A percentile compares a stretch with the other conserved stretches of the same genome.
Evolutionary conservation across 2,888 invertebrate genomes (phyloP).

Genomic region (Candidula unifasciata): DNA sequence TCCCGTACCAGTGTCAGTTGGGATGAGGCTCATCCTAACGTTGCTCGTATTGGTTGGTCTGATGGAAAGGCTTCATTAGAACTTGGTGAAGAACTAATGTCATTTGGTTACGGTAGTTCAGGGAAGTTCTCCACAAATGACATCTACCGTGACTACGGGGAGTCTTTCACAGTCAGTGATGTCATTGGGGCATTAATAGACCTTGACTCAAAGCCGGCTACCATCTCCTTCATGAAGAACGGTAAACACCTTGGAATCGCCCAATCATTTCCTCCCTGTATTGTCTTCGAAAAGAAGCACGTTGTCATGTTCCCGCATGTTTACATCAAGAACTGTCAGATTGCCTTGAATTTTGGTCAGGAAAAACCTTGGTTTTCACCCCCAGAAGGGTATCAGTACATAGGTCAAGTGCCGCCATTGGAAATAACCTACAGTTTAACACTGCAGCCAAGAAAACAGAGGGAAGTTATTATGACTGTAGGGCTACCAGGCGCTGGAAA

Average conservation of each 20-base stretch:
- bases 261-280: conserved; percentile 80
- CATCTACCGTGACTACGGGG: conserved; percentile 88
- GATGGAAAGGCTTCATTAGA: conserved; percentile 83
- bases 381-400: conserved; percentile 76
- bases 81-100: conserved; percentile 84
- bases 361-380: conserved; percentile 78
- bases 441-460: conserved; percentile 82
- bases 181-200: conserved; percentile 86
- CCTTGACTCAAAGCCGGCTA: conserved; percentile 84
- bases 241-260: conserved; percentile 87
- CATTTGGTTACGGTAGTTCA: conserved; percentile 90
- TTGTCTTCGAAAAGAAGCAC: conserved; percentile 81
- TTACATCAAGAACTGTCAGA: conserved; percentile 89
- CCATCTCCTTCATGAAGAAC: conserved; percentile 89
- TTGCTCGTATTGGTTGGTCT: conserved; percentile 94
- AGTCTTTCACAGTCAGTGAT: conserved; percentile 86
- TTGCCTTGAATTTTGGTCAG: conserved; percentile 90
- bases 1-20: conserved; percentile 78
- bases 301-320: conserved; percentile 92
- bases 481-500: conserved; percentile 95
- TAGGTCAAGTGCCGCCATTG: conserved; percentile 72
- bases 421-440: conserved; percentile 84
- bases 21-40: conserved; percentile 80
- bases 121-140: conserved; percentile 88
- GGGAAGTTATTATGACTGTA: conserved; percentile 86